These are phyloP conservation scores for Luscinia luscinia DNA, from an alignment of 2,797 vertebrate species.

Conservation along the genomic window DNA sequence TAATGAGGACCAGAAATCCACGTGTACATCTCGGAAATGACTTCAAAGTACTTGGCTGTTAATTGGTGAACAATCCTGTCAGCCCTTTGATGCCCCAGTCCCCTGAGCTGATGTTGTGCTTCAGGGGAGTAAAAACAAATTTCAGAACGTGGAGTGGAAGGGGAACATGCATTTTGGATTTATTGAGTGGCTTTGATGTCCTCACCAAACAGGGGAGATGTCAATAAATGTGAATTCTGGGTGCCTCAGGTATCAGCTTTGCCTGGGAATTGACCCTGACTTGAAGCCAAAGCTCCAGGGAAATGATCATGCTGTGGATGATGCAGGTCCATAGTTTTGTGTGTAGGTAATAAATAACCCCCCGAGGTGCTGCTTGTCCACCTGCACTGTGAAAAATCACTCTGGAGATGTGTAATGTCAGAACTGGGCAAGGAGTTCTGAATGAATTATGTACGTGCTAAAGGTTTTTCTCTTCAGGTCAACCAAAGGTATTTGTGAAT, in stretches of 20 bases:
- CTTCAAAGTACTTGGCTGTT: neutral
- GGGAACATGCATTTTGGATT: neutral
- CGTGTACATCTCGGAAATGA: neutral
- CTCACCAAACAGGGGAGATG: neutral
- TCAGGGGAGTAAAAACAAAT: neutral
- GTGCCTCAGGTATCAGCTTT: neutral
- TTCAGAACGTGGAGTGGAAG: neutral
- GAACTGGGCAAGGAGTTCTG: neutral
- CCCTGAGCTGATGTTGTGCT: neutral
- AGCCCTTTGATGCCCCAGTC: neutral
- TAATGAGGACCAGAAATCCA: slow-evolving; percentile 38
- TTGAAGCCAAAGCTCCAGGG: neutral
- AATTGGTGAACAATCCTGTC: neutral
- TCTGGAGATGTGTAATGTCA: neutral
- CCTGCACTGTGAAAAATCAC: neutral
- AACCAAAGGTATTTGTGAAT: neutral
- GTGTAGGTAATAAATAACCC: neutral
- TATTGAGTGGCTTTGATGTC: neutral
- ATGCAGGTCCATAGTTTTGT: neutral
- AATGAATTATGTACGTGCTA: neutral
- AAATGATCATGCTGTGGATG: neutral
- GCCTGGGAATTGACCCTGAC: neutral
- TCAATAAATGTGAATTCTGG: neutral
- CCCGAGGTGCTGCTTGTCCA: neutral
- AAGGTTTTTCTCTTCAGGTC: neutral